Percentiles rank a stretch among this genome's conserved stretches.
phyloP scores from a whole-genome alignment of 2,888 invertebrate species.

The Cheilosia variabilis region DNA sequence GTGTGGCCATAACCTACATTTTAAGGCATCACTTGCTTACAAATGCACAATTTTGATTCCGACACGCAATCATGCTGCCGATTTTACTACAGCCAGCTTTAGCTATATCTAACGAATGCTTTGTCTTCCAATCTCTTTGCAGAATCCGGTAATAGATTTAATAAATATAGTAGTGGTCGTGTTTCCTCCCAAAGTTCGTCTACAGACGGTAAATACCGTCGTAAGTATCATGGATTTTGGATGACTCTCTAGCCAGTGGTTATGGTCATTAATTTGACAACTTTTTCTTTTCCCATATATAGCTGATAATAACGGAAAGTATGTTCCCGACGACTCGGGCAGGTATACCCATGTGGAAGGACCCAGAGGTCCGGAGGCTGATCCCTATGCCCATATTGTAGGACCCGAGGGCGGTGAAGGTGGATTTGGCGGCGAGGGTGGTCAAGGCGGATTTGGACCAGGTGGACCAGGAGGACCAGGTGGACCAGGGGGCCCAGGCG shows the following conservation, averaged over 20 bases:
- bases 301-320: constrained; percentile 78
- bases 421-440: constrained; percentile 79
- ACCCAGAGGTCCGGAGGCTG: constrained; percentile 82
- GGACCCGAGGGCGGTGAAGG: constrained; percentile 81
- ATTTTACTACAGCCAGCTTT: constrained; percentile 19
- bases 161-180: constrained; percentile 21
- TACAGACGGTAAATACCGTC: constrained; percentile 70
- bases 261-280: constrained; percentile 4
- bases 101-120: constrained; percentile 10
- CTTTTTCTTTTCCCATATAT: constrained; percentile 10
- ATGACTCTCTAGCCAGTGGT: not conserved
- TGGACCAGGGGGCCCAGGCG: constrained; percentile 79
- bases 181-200: constrained; percentile 16
- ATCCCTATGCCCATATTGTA: constrained; percentile 80
- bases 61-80: constrained; percentile 55
- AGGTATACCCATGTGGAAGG: constrained; percentile 82
- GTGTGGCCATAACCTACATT: constrained; percentile 36
- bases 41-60: constrained; percentile 39
- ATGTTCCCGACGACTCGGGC: constrained; percentile 82
- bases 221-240: constrained; percentile 62
- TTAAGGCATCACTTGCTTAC: constrained; percentile 63
- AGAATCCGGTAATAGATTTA: constrained; percentile 51
- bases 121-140: constrained; percentile 45
- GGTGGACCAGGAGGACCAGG: constrained; percentile 82
- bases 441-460: constrained; percentile 80